phyloP scores from a whole-genome alignment of 2,113 vertebrate species.

The Bos javanicus region DNA sequence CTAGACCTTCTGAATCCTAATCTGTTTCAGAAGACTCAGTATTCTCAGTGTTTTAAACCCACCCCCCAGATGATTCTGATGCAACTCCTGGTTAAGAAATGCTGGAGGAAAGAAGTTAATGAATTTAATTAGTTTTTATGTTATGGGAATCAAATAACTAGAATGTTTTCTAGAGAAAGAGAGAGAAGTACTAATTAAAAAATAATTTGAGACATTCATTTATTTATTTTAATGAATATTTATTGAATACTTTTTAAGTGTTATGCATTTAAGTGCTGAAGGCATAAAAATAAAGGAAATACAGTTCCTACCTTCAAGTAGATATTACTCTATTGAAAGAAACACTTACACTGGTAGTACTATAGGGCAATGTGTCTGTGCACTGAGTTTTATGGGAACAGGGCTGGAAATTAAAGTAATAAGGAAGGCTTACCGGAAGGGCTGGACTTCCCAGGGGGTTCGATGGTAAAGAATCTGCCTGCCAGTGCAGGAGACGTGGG shows the following conservation, averaged over 20 bases:
- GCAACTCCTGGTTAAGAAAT: background rate
- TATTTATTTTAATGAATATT: background rate
- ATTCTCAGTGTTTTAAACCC: background rate
- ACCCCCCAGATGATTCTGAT: background rate
- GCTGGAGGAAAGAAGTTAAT: background rate
- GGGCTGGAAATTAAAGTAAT: background rate
- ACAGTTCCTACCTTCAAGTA: background rate
- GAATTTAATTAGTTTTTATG: slow-evolving; percentile 1
- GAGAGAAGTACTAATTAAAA: background rate
- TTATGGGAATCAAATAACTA: background rate
- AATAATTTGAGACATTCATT: background rate
- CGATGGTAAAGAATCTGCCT: background rate
- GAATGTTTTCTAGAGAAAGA: background rate
- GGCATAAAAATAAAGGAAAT: background rate
- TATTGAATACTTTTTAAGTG: background rate
- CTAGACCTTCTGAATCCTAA: background rate
- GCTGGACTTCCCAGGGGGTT: background rate
- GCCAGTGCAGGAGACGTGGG: background rate
- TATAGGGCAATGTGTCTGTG: background rate
- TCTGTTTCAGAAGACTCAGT: background rate
- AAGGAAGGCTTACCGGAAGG: background rate
- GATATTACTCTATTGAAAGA: background rate
- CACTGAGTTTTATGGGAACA: background rate
- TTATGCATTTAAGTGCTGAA: background rate
- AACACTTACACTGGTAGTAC: background rate